A percentile compares a stretch with the other conserved stretches of the same genome.
These are phyloP conservation scores for Popillia japonica DNA, from an alignment of 1,140 invertebrate species.

Conservation along the genomic window DNA sequence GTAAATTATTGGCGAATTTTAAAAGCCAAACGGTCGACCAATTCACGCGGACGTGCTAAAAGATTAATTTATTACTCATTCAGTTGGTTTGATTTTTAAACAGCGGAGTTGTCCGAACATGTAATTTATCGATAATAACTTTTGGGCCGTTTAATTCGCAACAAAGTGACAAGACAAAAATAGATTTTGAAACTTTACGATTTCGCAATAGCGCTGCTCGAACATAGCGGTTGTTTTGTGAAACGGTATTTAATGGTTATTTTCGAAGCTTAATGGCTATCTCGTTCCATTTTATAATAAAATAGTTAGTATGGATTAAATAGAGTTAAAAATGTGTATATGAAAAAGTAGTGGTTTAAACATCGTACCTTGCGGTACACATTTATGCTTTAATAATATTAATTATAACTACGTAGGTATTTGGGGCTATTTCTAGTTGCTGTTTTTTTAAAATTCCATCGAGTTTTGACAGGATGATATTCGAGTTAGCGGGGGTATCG, in stretches of 20 bases:
- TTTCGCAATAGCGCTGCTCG: background rate
- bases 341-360: too few species aligned
- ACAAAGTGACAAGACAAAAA: background rate
- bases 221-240: too few species aligned
- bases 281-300: background rate
- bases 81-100: background rate
- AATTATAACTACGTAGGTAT: too few species aligned
- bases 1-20: constrained; percentile 6
- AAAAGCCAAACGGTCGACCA: background rate
- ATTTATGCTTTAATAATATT: too few species aligned
- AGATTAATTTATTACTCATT: constrained; percentile 7
- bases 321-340: too few species aligned
- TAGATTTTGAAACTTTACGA: background rate
- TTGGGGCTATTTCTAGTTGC: background rate
- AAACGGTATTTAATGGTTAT: background rate
- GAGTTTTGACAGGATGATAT: background rate
- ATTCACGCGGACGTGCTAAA: background rate
- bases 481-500: background rate
- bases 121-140: constrained; percentile 7
- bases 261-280: background rate
- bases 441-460: background rate
- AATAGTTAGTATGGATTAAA: too few species aligned
- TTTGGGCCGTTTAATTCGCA: constrained; percentile 4
- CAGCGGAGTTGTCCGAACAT: background rate
- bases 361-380: too few species aligned